Conservation (phyloP, 2,113 vertebrate species). For the Ivindomyrus marchei region DNA sequence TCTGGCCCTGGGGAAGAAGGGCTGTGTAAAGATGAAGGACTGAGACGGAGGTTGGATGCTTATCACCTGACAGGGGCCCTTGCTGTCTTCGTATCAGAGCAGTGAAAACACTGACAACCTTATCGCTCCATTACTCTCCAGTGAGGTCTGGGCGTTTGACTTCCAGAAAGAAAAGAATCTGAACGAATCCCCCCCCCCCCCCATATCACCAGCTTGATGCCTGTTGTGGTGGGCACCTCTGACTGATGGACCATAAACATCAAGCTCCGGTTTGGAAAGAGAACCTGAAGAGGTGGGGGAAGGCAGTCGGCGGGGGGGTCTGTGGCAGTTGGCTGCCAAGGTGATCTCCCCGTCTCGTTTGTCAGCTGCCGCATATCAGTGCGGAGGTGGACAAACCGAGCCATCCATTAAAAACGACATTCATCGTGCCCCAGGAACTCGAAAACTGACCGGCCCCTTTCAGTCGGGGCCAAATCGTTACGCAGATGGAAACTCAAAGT, state of each 20-base stretch:
- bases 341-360: background rate
- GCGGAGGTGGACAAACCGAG: background rate
- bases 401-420: background rate
- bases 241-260: constrained; percentile 4
- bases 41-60: background rate
- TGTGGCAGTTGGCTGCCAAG: background rate
- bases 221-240: background rate
- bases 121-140: constrained; percentile 12
- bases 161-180: background rate
- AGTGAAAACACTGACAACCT: background rate
- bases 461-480: background rate
- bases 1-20: background rate
- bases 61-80: background rate
- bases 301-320: background rate
- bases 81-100: constrained; percentile 7
- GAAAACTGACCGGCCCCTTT: background rate
- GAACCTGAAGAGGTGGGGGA: background rate
- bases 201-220: background rate
- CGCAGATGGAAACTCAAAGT: background rate
- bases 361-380: background rate
- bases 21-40: background rate
- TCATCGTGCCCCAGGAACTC: background rate
- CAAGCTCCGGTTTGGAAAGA: constrained; percentile 1
- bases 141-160: background rate
- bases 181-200: background rate